Percentiles rank a stretch among this genome's conserved stretches.
Evolutionary conservation across 2,797 vertebrate genomes (phyloP).

Genomic region (Gadopsis bispinosus): DNA sequence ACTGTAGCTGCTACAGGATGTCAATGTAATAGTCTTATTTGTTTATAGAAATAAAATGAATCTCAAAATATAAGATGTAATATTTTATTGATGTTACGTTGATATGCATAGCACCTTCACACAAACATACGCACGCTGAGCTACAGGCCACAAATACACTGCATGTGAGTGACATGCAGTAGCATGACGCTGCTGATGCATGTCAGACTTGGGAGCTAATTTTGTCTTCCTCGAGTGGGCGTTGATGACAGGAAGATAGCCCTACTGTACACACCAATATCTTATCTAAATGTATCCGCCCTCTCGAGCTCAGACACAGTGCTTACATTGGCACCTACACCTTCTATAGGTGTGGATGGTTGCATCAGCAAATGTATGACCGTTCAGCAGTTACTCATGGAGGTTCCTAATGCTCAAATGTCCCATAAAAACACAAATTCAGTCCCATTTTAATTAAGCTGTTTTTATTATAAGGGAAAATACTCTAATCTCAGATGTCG

Average conservation of each 20-base stretch:
- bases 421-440: slow-evolving; percentile 40
- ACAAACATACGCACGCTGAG: slow-evolving; percentile 25
- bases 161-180: slow-evolving; percentile 30
- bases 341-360: slow-evolving; percentile 8
- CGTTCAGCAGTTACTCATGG: neutral
- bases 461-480: slow-evolving; percentile 25
- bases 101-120: neutral
- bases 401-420: slow-evolving; percentile 15
- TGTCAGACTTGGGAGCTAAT: slow-evolving; percentile 53
- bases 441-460: slow-evolving; percentile 54
- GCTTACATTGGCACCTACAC: neutral
- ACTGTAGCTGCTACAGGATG: neutral
- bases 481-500: slow-evolving; percentile 23
- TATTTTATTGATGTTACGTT: neutral
- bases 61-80: neutral
- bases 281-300: slow-evolving; percentile 14
- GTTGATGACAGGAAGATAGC: slow-evolving; percentile 43
- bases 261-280: slow-evolving; percentile 37
- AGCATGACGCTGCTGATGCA: slow-evolving; percentile 39
- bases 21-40: slow-evolving; percentile 1
- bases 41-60: neutral
- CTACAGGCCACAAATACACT: slow-evolving; percentile 5
- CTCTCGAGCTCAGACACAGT: slow-evolving; percentile 3
- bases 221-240: slow-evolving; percentile 37
- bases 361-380: slow-evolving; percentile 16